Base-by-base conservation (phyloP, 2,888 invertebrate genomes). In the Agrochola macilenta region DNA sequence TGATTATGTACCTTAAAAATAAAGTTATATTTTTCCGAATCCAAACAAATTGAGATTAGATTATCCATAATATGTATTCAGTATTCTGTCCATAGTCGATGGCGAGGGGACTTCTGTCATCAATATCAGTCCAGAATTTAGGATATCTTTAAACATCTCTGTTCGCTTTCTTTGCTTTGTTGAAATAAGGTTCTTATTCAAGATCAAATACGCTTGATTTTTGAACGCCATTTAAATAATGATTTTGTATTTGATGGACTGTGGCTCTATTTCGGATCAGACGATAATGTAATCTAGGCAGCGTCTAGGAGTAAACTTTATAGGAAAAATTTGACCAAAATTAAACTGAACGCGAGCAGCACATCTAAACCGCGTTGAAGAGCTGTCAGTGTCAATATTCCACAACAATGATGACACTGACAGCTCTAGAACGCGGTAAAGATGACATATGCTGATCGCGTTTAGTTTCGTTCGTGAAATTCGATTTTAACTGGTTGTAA, bases 61-160 rank as follows among this genome's bases (percentile, higher is more conserved):
- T 72, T 57, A 61, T 60, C 14, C 14, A 17, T 39, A 35, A n/a
- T 57, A 79, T 12, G 1, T 63, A 39, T 49, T 63, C 26, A 64
- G 69, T 23, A 17, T 54, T 69, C 20, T 1, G 43, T 60, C 43
- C 46, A 2, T 2, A 54, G 46, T 9, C 54, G n/a, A 73, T 17
- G 30, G 35, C 12, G 43, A 46, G 52, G 54, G 12, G 17, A 58
- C 39, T 68, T 52, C 14, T 49, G n/a, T 74, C 49, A 58, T 52
- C 52, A 66, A 78, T 66, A 71, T 66, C 30, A 58, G 39, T 58
- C 9, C 7, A 74, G 35, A 69, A 80, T 69, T 23, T 35, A 43
- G 49, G 9, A 26, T 79, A 78, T 79, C 63, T 71, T 69, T 23
- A 69, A 63, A 68, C n/a, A 43, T 39, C 17, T 26, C 2, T 3